These are phyloP conservation scores for Perizoma affinitatum DNA, from an alignment of 2,888 invertebrate species.

Conservation along the genomic window DNA sequence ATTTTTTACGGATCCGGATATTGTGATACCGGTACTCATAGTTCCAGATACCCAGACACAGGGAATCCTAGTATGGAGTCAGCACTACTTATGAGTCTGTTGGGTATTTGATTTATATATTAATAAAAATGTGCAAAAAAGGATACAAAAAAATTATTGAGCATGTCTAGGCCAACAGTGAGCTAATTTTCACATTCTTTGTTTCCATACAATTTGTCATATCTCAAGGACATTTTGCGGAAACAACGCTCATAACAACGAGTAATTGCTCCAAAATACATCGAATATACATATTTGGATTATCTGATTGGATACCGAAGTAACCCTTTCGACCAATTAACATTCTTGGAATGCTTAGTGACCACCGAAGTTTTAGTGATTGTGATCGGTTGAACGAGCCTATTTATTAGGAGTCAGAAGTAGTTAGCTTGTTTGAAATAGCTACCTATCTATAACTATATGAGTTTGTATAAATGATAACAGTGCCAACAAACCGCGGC, in stretches of 20 bases:
- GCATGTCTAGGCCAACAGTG: neutral
- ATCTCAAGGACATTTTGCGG: slow-evolving; percentile 26
- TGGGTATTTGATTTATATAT: too few species aligned
- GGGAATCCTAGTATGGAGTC: too few species aligned
- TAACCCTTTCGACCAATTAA: slow-evolving; percentile 64
- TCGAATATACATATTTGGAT: slow-evolving; percentile 54
- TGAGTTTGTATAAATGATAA: too few species aligned
- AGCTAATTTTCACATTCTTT: neutral
- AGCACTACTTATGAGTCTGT: too few species aligned
- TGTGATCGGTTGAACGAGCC: slow-evolving; percentile 22
- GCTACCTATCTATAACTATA: too few species aligned
- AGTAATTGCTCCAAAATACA: slow-evolving; percentile 47
- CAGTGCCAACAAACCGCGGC: too few species aligned
- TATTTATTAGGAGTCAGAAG: slow-evolving; percentile 19
- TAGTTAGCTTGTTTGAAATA: slow-evolving; percentile 5
- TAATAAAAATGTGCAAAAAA: too few species aligned
- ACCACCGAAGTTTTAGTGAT: slow-evolving; percentile 46
- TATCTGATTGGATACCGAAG: slow-evolving; percentile 59
- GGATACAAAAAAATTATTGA: too few species aligned
- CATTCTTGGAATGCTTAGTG: slow-evolving; percentile 53
- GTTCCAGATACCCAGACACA: too few species aligned
- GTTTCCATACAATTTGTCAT: slow-evolving; percentile 26
- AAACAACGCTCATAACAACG: slow-evolving; percentile 35
- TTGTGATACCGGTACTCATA: too few species aligned
- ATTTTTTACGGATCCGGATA: too few species aligned